phyloP scores from a whole-genome alignment of 1,140 invertebrate genomes.

The Drosophila persimilis region DNA sequence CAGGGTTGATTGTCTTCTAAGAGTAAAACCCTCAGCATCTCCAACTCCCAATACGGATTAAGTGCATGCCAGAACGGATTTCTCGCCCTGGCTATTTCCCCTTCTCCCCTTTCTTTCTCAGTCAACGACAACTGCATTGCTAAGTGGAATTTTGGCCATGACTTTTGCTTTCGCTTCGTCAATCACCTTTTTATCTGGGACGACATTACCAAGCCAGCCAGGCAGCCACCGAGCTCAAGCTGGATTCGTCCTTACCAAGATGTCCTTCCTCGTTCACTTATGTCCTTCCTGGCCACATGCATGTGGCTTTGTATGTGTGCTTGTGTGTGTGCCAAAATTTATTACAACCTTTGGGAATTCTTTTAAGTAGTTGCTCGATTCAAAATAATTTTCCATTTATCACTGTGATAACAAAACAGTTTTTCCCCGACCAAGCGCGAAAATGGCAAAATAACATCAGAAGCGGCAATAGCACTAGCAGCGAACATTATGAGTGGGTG shows the following conservation, averaged over 20 bases:
- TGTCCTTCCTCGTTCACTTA: constrained; percentile 42
- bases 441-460: constrained; percentile 78
- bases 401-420: constrained; percentile 82
- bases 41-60: constrained; percentile 49
- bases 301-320: constrained; percentile 12
- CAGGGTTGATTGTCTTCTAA: constrained; percentile 18
- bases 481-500: constrained; percentile 60
- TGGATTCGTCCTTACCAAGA: constrained; percentile 48
- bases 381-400: constrained; percentile 82
- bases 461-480: constrained; percentile 19
- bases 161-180: constrained; percentile 79
- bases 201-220: constrained; percentile 67
- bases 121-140: constrained; percentile 69
- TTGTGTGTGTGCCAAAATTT: constrained; percentile 63
- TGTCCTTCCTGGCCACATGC: constrained; percentile 41
- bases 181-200: constrained; percentile 78
- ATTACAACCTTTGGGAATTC: constrained; percentile 82
- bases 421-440: constrained; percentile 59
- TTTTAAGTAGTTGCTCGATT: constrained; percentile 82
- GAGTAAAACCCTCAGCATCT: constrained; percentile 2
- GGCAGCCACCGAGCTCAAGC: constrained; percentile 49
- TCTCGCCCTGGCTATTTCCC: neutral
- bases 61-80: constrained; percentile 40
- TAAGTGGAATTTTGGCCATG: constrained; percentile 73
- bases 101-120: neutral